Conservation (phyloP, 2,888 invertebrate species). For the Plusia festucae region DNA sequence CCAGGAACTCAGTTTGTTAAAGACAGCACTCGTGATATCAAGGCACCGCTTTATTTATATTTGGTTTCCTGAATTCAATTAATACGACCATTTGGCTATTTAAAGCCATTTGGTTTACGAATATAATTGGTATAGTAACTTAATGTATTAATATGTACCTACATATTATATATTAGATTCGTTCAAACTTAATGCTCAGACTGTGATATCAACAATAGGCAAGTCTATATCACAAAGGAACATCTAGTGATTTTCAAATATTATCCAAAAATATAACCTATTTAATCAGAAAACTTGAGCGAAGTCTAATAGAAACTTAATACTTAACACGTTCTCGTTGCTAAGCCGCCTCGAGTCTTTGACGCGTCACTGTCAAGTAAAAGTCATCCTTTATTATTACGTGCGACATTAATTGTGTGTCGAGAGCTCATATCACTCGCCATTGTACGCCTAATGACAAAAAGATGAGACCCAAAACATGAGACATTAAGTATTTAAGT, state of each 20-base stretch:
- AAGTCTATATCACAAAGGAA: neutral
- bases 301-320: conserved; percentile 60
- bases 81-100: conserved; percentile 2
- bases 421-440: conserved; percentile 66
- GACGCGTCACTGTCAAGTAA: conserved; percentile 60
- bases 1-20: neutral
- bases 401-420: conserved; percentile 74
- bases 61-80: neutral
- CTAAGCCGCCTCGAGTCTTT: conserved; percentile 39
- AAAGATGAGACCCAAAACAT: conserved; percentile 63
- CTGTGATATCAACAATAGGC: neutral
- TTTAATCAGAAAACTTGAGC: conserved; percentile 34
- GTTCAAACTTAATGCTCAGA: neutral
- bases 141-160: neutral
- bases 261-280: conserved; percentile 15
- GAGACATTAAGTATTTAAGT: conserved; percentile 55
- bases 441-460: conserved; percentile 68
- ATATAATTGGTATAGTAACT: neutral
- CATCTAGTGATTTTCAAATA: conserved; percentile 13
- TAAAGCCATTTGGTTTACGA: neutral
- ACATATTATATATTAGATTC: neutral
- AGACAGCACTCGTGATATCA: neutral
- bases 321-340: conserved; percentile 53
- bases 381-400: conserved; percentile 78
- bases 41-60: neutral